phyloP scores from a whole-genome alignment of 2,113 vertebrate genomes.

The Hydrochoerus hydrochaeris region DNA sequence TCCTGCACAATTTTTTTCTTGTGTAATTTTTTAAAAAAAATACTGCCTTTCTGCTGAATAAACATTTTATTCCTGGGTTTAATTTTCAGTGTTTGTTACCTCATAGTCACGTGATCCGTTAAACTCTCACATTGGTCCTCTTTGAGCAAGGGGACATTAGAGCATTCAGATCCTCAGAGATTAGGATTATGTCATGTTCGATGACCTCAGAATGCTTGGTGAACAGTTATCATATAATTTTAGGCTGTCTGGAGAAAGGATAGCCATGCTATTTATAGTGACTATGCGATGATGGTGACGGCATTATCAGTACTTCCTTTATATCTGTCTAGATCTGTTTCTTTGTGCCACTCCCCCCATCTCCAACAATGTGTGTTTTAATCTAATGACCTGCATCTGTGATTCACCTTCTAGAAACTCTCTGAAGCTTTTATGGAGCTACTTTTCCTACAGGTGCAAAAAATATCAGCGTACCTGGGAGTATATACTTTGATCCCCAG shows the following conservation, averaged over 20 bases:
- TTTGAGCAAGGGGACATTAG: not conserved
- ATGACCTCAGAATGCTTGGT: not conserved
- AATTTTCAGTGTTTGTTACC: not conserved
- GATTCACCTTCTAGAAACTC: not conserved
- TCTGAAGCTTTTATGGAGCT: not conserved
- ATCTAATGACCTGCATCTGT: not conserved
- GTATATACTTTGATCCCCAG: not conserved
- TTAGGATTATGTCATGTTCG: not conserved
- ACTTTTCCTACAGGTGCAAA: not conserved
- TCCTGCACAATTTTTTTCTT: no score
- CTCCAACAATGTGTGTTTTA: not conserved
- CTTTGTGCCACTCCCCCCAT: not conserved
- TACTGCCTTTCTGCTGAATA: not conserved
- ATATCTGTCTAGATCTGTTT: not conserved
- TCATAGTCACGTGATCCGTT: not conserved
- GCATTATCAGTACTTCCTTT: not conserved
- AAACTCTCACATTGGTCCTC: not conserved
- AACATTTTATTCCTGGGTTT: slow-evolving; percentile 5
- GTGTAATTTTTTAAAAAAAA: not conserved
- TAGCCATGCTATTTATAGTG: not conserved
- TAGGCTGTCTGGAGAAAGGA: not conserved
- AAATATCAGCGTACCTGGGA: not conserved
- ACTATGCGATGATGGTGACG: not conserved
- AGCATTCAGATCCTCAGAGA: not conserved
- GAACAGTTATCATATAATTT: not conserved